Conservation (phyloP, 1,140 invertebrate genomes). For the Geopemphigus sp. region DNA sequence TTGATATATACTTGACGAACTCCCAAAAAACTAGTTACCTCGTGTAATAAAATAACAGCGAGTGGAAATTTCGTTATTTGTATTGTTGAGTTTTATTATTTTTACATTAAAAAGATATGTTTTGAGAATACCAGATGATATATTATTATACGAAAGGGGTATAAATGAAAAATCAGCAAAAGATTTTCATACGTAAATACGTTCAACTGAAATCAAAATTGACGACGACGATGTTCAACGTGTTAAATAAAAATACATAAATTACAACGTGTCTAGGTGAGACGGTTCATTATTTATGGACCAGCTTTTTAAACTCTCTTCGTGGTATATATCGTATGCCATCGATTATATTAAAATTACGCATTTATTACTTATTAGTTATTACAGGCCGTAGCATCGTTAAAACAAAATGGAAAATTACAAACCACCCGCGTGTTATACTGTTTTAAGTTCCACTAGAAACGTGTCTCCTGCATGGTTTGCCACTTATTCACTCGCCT, state of each 20-base stretch:
- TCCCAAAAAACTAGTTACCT: no score
- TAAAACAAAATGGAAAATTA: constrained; percentile 17
- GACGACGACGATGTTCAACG: neutral
- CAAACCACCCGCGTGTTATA: neutral
- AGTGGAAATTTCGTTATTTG: no score
- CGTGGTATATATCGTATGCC: neutral
- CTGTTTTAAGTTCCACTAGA: neutral
- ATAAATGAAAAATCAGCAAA: no score
- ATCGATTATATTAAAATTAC: neutral
- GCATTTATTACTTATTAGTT: no score
- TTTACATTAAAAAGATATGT: no score
- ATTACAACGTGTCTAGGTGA: neutral
- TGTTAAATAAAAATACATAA: neutral
- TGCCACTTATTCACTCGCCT: no score
- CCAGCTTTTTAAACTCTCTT: neutral
- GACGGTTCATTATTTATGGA: constrained; percentile 6
- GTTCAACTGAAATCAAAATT: neutral
- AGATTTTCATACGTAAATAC: neutral
- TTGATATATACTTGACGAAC: no score
- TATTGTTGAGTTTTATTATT: no score
- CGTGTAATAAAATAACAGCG: no score
- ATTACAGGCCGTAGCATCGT: neutral
- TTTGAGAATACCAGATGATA: no score
- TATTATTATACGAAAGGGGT: no score
- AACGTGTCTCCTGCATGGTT: no score